Conservation (phyloP, 2,113 vertebrate genomes). For the Serinus canaria region DNA sequence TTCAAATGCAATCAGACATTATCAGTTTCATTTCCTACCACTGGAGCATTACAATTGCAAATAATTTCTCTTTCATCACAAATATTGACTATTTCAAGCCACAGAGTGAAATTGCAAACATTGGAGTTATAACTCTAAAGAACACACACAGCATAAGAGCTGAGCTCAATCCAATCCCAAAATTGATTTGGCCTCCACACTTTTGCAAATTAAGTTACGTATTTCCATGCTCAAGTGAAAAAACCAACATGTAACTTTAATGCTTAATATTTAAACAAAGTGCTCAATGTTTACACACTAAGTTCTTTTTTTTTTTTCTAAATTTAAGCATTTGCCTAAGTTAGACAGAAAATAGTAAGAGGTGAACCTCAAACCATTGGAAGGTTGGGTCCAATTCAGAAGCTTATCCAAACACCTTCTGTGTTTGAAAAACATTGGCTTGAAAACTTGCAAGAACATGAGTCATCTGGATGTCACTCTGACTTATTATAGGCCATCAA, state of each 20-base stretch:
- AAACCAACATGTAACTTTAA: constrained; percentile 13
- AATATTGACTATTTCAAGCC: constrained; percentile 23
- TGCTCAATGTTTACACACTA: background rate
- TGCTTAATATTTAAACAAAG: constrained; percentile 42
- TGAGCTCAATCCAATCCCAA: background rate
- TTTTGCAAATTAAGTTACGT: constrained; percentile 17
- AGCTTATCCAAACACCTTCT: constrained; percentile 20
- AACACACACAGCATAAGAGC: background rate
- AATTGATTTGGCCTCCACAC: constrained; percentile 48
- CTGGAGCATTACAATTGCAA: constrained; percentile 8
- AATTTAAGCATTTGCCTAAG: constrained; percentile 17
- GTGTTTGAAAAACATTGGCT: constrained; percentile 17
- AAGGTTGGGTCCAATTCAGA: constrained; percentile 32
- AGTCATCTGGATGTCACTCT: constrained; percentile 29
- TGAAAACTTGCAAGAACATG: constrained; percentile 1
- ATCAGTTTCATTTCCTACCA: constrained; percentile 16
- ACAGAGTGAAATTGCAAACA: background rate
- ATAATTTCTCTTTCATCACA: constrained; percentile 33
- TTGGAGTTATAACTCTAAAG: constrained; percentile 8
- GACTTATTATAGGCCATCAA: constrained; percentile 6
- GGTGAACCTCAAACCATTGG: constrained; percentile 60
- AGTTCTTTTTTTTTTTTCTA: background rate
- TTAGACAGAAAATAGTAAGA: constrained; percentile 40
- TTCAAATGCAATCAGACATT: constrained; percentile 15
- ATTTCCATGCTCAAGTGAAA: constrained; percentile 35